Evolutionary conservation across 2,113 vertebrate species (phyloP), one percentile per base, ranked within the genome.

Genomic region (Rhodinocichla rosea): DNA sequence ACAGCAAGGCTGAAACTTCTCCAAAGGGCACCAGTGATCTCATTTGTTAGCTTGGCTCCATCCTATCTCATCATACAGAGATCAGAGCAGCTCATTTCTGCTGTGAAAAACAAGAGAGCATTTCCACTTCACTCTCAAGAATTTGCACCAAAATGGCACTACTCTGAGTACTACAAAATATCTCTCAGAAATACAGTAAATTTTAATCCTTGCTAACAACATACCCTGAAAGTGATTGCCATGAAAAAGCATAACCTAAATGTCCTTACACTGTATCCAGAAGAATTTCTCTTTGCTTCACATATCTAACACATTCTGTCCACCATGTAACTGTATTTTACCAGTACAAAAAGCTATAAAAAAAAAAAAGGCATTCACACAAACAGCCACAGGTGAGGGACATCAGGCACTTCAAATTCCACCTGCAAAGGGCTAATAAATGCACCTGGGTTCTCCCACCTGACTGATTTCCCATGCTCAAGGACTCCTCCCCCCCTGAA

Each of bases 291-390:
- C 40, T 37, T 47, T 83, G 37, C 10, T 40, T 87, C 28, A 22
- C 8, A 2, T 4, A 56, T 6, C 35, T 18, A 35, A 44, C 7
- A 11, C 5, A 42, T 77, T 77, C 55, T 77, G 18, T 56, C 23
- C 9, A 39, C 49, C 50, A 33, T 0, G 0, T 6, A 55, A 8
- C 50, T 69, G 53, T 24, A 67, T 52, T 67, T 76, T 74, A 83
- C 9, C 11, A 27, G 28, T 9, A 81, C 23, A 47, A 70, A 87
- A 75, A 62, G 1, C 19, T 24, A 9, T 32, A 13, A n/a, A n/a
- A n/a, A n/a, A n/a, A 7, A 71, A 22, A 40, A 77, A 18, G 30
- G 15, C n/a, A 28, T 8, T 71, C 4, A 42, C 50, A 40, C 9
- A 8, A 64, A 23, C 52, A 74, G 24, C 56, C 49, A 22, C 10